Base-by-base conservation (phyloP, 64 coral and sea anemone species). In the Actinia equina region DNA sequence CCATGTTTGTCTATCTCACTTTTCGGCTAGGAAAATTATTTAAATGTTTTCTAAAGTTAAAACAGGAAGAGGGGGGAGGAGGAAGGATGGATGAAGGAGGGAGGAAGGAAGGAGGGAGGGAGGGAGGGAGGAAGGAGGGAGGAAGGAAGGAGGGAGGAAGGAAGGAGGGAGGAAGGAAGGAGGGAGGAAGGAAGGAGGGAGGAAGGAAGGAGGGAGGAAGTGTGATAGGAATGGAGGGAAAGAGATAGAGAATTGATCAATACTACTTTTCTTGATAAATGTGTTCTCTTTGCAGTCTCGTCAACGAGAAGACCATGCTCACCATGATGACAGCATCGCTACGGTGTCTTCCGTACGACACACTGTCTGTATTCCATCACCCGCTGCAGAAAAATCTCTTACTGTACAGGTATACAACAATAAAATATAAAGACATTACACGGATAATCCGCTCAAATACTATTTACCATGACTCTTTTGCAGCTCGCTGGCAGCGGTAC, bases 341-440 rank as follows among this genome's bases (percentile, higher is more conserved):
- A 84, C 85, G 15, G 59, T 90, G 17, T 54, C 71, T 42, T 22
- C 57, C 26, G 52, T 41, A 4, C 91, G 94, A 12, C 96, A 93
- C 26, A 79, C 88, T 3, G 92, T 98, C 10, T 90, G 89, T 30
- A 90, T 98, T 20, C 96, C 96, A 19, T 98, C 91, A 65, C 96
- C 96, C 10, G 67, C 93, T 7, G 93, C 96, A 14, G 70, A 92
- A 84, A 92, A 93, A 89, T 90, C 52, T 9, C 86, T 98, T 0
- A 88, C 96, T 46, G 87, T 98, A 83, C 90, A 95, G 96, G 96
- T 95, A 86, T 41, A 19, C 0, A 17, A 16, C 2, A 80, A 16
- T 37, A 6, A 43, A 44, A 52, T 44, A 80, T 57, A 12, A 57
- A 57, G 55, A 57, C 11, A 13, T 13, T 57, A 57, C 55, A 16